A percentile compares a stretch with the other conserved stretches of the same genome.
phyloP scores from a whole-genome alignment of 2,888 invertebrate genomes.

The Trissonchulus sp. region DNA sequence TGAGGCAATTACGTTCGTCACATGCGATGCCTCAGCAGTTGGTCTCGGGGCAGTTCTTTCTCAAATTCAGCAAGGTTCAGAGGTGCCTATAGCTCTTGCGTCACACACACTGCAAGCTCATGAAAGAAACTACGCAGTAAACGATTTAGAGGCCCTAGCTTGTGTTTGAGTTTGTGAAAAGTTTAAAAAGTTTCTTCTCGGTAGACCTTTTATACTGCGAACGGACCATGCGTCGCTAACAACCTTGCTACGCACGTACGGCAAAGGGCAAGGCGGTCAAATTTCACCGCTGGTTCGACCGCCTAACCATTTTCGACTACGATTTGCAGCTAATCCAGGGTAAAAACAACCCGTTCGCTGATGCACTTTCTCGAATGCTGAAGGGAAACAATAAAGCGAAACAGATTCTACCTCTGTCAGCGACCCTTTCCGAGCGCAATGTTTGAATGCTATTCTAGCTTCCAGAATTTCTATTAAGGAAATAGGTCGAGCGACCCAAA shows the following conservation, averaged over 20 bases:
- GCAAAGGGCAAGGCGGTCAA: background rate
- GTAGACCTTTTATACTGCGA: background rate
- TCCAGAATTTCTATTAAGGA: too few species aligned
- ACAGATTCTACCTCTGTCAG: background rate
- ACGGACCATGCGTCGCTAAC: background rate
- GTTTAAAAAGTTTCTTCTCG: background rate
- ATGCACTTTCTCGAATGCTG: background rate
- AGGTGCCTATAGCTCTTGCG: background rate
- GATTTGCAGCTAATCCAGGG: background rate
- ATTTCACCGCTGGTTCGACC: background rate
- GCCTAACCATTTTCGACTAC: constrained; percentile 4
- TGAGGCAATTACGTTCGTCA: background rate
- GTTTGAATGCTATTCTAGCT: too few species aligned
- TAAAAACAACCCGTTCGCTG: background rate
- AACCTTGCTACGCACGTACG: background rate
- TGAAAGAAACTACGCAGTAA: background rate
- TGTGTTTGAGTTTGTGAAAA: background rate
- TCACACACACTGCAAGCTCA: background rate
- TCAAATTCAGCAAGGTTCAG: background rate
- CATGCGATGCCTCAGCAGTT: background rate
- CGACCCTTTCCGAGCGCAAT: too few species aligned
- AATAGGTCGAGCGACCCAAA: too few species aligned
- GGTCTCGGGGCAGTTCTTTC: background rate
- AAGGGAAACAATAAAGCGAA: background rate
- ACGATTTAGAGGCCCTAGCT: background rate